Evolutionary conservation across 2,797 vertebrate genomes (phyloP).

Genomic region (Rhynchonycteris naso): DNA sequence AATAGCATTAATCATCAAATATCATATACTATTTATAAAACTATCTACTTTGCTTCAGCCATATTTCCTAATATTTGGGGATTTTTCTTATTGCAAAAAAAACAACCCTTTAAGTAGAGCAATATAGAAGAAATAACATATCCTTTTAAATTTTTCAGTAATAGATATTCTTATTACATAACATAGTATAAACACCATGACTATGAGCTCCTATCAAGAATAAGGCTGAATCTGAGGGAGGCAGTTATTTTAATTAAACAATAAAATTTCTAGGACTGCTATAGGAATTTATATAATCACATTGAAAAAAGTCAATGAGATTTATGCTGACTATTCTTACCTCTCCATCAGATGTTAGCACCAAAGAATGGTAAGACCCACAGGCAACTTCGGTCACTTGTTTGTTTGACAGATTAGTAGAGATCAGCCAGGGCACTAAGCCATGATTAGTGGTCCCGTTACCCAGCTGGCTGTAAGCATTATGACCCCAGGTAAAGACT

Average conservation of each 20-base stretch:
- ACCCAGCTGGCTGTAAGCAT: constrained; percentile 97
- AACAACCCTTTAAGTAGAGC: neutral
- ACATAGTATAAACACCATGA: neutral
- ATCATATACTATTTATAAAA: constrained; percentile 39
- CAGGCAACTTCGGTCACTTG: constrained; percentile 96
- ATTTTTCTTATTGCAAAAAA: constrained; percentile 40
- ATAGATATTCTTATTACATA: constrained; percentile 14
- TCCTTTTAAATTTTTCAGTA: constrained; percentile 3
- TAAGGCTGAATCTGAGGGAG: constrained; percentile 5
- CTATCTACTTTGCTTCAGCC: neutral
- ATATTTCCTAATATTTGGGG: neutral
- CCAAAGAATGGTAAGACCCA: constrained; percentile 97
- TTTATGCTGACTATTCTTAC: constrained; percentile 83
- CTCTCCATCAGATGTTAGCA: constrained; percentile 96
- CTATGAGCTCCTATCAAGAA: neutral
- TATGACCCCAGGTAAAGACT: constrained; percentile 98
- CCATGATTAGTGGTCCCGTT: constrained; percentile 96
- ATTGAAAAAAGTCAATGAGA: neutral
- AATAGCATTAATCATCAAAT: neutral
- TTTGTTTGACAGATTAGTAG: constrained; percentile 96
- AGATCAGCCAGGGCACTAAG: constrained; percentile 93
- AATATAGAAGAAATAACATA: constrained; percentile 1
- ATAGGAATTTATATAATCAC: constrained; percentile 9
- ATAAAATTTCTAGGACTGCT: neutral
- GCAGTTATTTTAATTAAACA: constrained; percentile 36